Base-by-base conservation (phyloP, 2,888 invertebrate genomes). In the Formica aserva region DNA sequence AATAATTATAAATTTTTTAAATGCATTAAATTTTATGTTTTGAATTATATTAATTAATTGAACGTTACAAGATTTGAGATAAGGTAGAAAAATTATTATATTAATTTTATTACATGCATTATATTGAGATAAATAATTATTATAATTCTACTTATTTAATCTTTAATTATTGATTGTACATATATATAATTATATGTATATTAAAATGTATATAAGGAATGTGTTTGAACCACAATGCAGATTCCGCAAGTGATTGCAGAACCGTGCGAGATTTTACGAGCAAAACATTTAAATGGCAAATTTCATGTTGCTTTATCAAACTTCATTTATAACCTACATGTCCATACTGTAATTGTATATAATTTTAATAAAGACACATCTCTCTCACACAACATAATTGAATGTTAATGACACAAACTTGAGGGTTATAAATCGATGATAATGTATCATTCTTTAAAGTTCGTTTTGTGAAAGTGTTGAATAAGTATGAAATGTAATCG, bases 251-350 rank as follows among this genome's bases (percentile, higher is more conserved):
- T n/a, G 1, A 18, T 72, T 18, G 13, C 55, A n/a, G 9, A 38
- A 26, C 18, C 6, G 6, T 35, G 15, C 35, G 48, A 13, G 35
- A 35, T 52, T 45, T 29, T 55, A 22, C 0, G 45, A 62, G 5
- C 3, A 9, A 41, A 26, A 22, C 15, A 32, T 75, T 63, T 22
- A 65, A 77, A 66, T 55, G 38, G 3, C 55, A 66, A 55, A 77
- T 66, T 66, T 77, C 66, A 66, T n/a, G 55, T 77, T 41, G 38
- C 32, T 26, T 66, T 66, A 32, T 29, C 13, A 52, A 52, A 55
- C 26, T 55, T 65, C 26, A 62, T 15, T 76, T 63, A 52, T 65
- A 66, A 66, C 66, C 77, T 66, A 52, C 18, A 38, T 18, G 52
- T 65, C n/a, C 8, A 71, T 35, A 32, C 15, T 48, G 22, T 26